Percentiles rank a stretch among this genome's conserved stretches.
These are phyloP conservation scores for Albula goreensis DNA, from an alignment of 2,113 vertebrate species.

Conservation along the genomic window DNA sequence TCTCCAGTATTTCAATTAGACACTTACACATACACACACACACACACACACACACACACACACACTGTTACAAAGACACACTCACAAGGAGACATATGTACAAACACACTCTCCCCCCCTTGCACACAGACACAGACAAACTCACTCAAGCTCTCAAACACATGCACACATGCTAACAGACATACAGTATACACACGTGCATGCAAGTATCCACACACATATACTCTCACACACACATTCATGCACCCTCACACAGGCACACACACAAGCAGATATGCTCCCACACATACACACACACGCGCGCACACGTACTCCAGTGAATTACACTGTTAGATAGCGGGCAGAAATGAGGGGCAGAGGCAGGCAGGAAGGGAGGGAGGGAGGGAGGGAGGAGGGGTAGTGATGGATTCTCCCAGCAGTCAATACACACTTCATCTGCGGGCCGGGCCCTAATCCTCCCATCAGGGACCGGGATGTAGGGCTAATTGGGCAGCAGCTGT, in stretches of 20 bases:
- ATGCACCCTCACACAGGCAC: no score
- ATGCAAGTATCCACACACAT: background rate
- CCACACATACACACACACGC: background rate
- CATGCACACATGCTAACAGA: background rate
- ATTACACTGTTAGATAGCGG: conserved; percentile 1
- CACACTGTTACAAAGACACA: background rate
- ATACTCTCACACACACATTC: background rate
- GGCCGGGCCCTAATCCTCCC: conserved; percentile 51
- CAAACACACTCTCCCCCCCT: background rate
- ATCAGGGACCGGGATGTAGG: conserved; percentile 43
- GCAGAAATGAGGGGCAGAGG: background rate
- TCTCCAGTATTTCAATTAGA: background rate
- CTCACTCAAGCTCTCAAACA: conserved; percentile 15
- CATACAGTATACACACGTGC: background rate
- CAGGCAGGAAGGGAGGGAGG: background rate
- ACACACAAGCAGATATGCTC: background rate
- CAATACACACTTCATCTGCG: conserved; percentile 52
- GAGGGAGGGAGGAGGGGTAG: conserved; percentile 19
- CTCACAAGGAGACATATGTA: background rate
- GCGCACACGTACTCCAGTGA: background rate
- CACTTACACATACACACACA: background rate
- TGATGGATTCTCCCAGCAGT: conserved; percentile 46
- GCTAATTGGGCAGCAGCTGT: conserved; percentile 40
- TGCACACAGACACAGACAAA: conserved; percentile 14
- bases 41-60: background rate